Percentiles rank a stretch among this genome's conserved stretches.
These are phyloP conservation scores for Mythimna loreyi DNA, from an alignment of 2,888 invertebrate species.

Conservation along the genomic window DNA sequence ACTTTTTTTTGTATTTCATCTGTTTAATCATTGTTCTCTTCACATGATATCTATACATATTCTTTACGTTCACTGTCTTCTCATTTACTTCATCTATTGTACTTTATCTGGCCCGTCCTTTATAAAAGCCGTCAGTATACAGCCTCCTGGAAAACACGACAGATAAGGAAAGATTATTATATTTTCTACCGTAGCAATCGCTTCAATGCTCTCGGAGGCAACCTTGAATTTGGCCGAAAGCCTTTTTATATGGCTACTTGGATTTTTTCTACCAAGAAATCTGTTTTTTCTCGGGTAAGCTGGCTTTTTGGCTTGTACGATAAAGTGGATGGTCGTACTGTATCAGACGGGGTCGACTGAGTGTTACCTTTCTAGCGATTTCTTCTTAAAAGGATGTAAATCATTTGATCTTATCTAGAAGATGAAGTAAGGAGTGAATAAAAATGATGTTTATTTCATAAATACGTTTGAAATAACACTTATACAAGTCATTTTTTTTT, in stretches of 20 bases:
- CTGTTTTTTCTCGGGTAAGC: slow-evolving; percentile 8
- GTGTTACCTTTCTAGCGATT: neutral
- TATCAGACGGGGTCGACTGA: neutral
- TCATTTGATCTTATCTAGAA: neutral
- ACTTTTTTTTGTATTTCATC: neutral
- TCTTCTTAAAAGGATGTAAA: neutral
- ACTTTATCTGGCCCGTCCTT: slow-evolving; percentile 4
- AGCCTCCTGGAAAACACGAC: slow-evolving; percentile 32
- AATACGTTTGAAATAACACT: no score
- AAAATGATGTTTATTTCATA: no score
- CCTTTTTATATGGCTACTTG: slow-evolving; percentile 25
- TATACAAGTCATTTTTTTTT: no score
- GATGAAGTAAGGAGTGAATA: neutral
- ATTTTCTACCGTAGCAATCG: slow-evolving; percentile 27
- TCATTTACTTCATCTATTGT: slow-evolving; percentile 8
- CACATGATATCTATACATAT: slow-evolving; percentile 1
- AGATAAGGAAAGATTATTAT: slow-evolving; percentile 44
- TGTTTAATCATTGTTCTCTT: neutral
- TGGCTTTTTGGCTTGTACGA: slow-evolving; percentile 18
- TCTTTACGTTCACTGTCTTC: neutral
- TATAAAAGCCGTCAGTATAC: slow-evolving; percentile 22
- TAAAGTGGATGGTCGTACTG: slow-evolving; percentile 12
- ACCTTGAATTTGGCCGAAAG: slow-evolving; percentile 28
- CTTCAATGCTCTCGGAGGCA: slow-evolving; percentile 17
- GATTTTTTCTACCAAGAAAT: slow-evolving; percentile 33